Evolutionary conservation across 2,113 vertebrate genomes (phyloP).

Genomic region (Rhinichthys klamathensis): DNA sequence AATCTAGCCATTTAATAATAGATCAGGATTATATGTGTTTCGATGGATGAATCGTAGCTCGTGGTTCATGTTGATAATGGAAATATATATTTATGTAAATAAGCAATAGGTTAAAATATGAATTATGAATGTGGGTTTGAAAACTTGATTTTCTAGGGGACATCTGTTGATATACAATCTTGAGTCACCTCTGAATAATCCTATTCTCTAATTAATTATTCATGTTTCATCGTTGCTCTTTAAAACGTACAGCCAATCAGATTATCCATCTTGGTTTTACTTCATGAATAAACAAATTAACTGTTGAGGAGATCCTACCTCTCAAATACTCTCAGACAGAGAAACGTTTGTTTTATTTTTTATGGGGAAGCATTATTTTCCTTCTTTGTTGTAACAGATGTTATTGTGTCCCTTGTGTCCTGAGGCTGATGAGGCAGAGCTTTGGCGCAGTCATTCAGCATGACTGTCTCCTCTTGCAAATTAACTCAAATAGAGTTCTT

Average conservation of each 20-base stretch:
- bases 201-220: neutral
- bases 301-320: neutral
- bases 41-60: neutral
- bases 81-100: neutral
- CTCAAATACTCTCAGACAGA: neutral
- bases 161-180: neutral
- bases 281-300: neutral
- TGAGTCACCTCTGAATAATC: neutral
- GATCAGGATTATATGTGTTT: neutral
- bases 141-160: neutral
- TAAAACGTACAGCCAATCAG: neutral
- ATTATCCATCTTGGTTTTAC: neutral
- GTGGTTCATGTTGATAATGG: neutral
- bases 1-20: neutral
- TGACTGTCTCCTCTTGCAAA: neutral
- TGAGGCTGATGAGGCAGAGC: neutral
- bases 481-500: neutral
- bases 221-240: neutral
- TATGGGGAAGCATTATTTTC: neutral
- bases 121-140: neutral
- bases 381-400: conserved; percentile 40
- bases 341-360: neutral
- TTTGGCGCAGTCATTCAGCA: neutral
- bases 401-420: conserved; percentile 38
- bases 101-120: neutral